These are phyloP conservation scores for Galerucella calmariensis DNA, from an alignment of 2,888 invertebrate species.

Conservation along the genomic window DNA sequence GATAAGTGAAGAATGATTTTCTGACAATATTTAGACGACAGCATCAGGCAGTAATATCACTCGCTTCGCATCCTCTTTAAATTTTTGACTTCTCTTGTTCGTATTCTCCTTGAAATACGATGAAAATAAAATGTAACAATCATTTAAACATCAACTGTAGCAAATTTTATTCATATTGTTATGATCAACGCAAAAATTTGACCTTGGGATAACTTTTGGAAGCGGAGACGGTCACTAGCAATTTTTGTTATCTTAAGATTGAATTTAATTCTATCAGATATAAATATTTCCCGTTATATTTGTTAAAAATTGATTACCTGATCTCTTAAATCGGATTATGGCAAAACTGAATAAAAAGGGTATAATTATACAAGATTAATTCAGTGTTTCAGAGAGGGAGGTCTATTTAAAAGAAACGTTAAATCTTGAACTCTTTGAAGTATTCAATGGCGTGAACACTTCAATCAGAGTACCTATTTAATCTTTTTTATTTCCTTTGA, in stretches of 20 bases:
- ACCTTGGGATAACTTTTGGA: not conserved
- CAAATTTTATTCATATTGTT: not conserved
- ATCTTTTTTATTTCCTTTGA: not conserved
- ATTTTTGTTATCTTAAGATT: no score
- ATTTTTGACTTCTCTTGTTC: conserved; percentile 22
- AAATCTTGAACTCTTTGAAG: not conserved
- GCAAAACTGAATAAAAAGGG: not conserved
- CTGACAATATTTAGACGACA: conserved; percentile 26
- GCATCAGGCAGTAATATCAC: conserved; percentile 17
- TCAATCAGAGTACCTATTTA: not conserved
- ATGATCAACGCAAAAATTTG: not conserved
- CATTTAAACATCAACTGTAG: conserved; percentile 14
- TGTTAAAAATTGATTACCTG: not conserved
- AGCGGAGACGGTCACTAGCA: no score
- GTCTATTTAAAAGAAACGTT: not conserved
- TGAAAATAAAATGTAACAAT: not conserved
- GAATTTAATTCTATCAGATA: no score
- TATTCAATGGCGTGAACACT: not conserved
- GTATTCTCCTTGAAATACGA: conserved; percentile 22
- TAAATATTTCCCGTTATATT: not conserved
- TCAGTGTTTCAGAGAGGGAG: not conserved
- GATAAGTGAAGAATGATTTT: conserved; percentile 29
- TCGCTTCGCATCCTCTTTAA: conserved; percentile 27
- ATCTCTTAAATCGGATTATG: not conserved
- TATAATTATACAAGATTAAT: not conserved